These are phyloP conservation scores for Adelges cooleyi DNA, from an alignment of 1,140 invertebrate genomes.

Conservation along the genomic window DNA sequence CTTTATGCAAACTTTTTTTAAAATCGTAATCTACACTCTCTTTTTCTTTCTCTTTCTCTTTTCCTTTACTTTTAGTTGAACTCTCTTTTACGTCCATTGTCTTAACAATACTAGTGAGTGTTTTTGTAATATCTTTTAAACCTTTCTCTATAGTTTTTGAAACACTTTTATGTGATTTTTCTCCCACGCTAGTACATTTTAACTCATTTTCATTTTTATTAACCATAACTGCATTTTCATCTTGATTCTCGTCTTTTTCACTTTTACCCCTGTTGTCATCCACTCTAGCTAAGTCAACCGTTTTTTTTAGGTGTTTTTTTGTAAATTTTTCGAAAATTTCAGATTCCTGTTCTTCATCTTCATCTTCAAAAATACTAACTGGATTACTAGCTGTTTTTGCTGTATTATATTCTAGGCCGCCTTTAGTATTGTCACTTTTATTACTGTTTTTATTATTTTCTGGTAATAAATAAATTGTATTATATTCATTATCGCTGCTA, in stretches of 20 bases:
- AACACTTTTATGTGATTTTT: conserved; percentile 2
- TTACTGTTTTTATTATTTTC: background rate
- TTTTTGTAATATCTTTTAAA: conserved; percentile 1
- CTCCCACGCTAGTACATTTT: background rate
- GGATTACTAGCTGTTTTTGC: conserved; percentile 7
- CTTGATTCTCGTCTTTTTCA: background rate
- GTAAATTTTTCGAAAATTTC: conserved; percentile 18
- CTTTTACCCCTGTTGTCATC: background rate
- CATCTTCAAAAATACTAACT: conserved; percentile 18
- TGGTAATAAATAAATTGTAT: background rate
- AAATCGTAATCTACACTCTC: background rate
- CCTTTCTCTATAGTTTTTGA: conserved; percentile 26
- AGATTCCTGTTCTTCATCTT: conserved; percentile 9
- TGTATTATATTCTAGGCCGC: background rate
- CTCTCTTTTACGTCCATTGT: conserved; percentile 17
- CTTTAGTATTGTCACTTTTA: background rate
- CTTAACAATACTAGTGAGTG: conserved; percentile 9
- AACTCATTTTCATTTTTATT: conserved; percentile 25
- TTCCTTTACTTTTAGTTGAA: background rate
- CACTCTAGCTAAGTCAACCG: background rate
- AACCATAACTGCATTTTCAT: background rate
- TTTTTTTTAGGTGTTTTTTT: conserved; percentile 2
- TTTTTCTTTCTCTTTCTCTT: background rate
- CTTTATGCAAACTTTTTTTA: background rate
- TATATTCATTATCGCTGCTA: background rate